phyloP scores from a whole-genome alignment of 2,888 invertebrate genomes.

The Andrena minutula region DNA sequence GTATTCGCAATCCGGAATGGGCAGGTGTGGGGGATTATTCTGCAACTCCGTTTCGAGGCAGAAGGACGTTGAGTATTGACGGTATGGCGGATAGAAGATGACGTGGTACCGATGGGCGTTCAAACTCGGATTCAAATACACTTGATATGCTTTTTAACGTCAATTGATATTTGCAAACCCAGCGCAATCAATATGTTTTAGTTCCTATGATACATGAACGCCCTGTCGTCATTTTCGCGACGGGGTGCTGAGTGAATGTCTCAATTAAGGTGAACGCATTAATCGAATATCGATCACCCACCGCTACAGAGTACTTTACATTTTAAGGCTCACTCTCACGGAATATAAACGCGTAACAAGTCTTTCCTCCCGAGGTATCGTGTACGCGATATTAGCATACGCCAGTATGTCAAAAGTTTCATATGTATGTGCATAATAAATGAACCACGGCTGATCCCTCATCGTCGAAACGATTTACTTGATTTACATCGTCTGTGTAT shows the following conservation, averaged over 20 bases:
- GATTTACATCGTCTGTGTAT: slow-evolving; percentile 51
- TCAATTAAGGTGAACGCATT: background rate
- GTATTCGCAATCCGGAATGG: background rate
- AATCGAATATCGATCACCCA: slow-evolving; percentile 10
- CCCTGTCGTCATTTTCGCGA: no score
- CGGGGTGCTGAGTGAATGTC: background rate
- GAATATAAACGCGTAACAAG: slow-evolving; percentile 10
- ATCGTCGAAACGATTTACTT: slow-evolving; percentile 46
- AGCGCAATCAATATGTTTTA: background rate
- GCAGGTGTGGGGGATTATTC: no score
- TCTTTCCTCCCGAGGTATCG: slow-evolving; percentile 7
- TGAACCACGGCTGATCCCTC: slow-evolving; percentile 53
- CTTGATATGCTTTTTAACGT: no score
- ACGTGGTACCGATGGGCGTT: background rate
- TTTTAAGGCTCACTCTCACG: background rate
- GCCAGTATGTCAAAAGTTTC: slow-evolving; percentile 53
- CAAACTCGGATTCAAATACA: no score
- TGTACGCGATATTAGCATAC: slow-evolving; percentile 47
- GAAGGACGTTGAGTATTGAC: background rate
- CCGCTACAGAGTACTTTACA: slow-evolving; percentile 13
- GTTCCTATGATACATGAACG: background rate
- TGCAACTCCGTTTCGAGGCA: background rate
- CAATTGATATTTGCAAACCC: no score
- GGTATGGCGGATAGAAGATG: background rate
- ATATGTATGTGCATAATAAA: slow-evolving; percentile 62